A percentile compares a stretch with the other conserved stretches of the same genome.
Conservation (phyloP, 2,888 invertebrate genomes). For the Onthophagus sagittarius region DNA sequence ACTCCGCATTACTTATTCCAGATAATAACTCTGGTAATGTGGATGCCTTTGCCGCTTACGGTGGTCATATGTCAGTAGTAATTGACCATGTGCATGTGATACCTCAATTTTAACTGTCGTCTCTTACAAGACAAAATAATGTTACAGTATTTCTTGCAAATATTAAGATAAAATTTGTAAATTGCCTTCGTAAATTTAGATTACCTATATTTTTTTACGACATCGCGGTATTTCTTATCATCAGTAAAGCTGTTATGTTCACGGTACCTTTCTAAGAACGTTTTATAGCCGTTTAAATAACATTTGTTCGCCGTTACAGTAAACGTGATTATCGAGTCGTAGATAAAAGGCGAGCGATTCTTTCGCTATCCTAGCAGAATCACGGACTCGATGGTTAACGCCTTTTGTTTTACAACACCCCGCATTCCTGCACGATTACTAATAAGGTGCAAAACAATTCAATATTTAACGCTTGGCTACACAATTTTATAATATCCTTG, state of each 20-base stretch:
- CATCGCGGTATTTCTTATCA: background rate
- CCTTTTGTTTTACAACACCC: background rate
- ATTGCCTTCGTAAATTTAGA: background rate
- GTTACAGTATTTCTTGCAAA: background rate
- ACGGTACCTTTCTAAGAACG: background rate
- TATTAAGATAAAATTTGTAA: background rate
- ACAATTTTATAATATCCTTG: no score
- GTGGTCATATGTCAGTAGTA: background rate
- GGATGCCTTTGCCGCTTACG: background rate
- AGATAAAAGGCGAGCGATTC: background rate
- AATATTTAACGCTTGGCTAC: background rate
- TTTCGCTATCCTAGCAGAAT: background rate
- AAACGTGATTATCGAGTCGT: background rate
- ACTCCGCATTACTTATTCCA: background rate
- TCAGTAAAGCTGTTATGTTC: background rate
- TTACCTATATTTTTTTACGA: background rate
- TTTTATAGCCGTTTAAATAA: background rate
- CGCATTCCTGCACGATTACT: background rate
- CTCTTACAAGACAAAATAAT: background rate
- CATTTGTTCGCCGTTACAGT: background rate
- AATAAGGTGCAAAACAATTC: background rate
- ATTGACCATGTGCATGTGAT: background rate
- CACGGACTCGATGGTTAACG: background rate
- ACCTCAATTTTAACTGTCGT: background rate
- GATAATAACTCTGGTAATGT: background rate